phyloP scores from a whole-genome alignment of 2,113 vertebrate species.

The Eulemur macaco region DNA sequence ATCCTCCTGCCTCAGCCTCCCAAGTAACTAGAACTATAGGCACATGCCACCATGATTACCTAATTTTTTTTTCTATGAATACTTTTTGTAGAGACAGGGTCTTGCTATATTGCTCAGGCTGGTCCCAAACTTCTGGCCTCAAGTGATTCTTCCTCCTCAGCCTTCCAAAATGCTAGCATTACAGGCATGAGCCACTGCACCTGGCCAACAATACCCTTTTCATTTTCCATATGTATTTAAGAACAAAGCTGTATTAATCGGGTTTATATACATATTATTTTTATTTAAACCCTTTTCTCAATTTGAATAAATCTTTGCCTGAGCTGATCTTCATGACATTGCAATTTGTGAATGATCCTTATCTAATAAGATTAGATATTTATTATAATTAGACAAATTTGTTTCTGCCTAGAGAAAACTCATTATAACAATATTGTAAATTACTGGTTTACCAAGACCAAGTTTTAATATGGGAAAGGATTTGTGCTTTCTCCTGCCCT shows the following conservation, averaged over 20 bases:
- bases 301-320: background rate
- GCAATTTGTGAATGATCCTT: constrained; percentile 25
- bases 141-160: too few species aligned
- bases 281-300: background rate
- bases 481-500: background rate
- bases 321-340: background rate
- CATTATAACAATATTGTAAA: constrained; percentile 15
- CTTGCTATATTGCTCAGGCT: too few species aligned
- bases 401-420: constrained; percentile 15
- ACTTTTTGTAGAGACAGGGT: too few species aligned
- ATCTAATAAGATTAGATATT: constrained; percentile 40
- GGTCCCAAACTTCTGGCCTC: too few species aligned
- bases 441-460: background rate
- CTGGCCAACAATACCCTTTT: background rate
- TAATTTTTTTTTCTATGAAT: too few species aligned
- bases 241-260: background rate
- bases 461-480: background rate
- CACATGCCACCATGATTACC: too few species aligned
- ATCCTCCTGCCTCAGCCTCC: too few species aligned
- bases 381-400: constrained; percentile 14
- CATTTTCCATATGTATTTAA: background rate
- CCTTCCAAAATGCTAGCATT: too few species aligned
- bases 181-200: too few species aligned
- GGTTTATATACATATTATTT: background rate
- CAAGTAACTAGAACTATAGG: too few species aligned